Conservation (phyloP, 2,888 invertebrate species). For the Teinopalpus imperialis region DNA sequence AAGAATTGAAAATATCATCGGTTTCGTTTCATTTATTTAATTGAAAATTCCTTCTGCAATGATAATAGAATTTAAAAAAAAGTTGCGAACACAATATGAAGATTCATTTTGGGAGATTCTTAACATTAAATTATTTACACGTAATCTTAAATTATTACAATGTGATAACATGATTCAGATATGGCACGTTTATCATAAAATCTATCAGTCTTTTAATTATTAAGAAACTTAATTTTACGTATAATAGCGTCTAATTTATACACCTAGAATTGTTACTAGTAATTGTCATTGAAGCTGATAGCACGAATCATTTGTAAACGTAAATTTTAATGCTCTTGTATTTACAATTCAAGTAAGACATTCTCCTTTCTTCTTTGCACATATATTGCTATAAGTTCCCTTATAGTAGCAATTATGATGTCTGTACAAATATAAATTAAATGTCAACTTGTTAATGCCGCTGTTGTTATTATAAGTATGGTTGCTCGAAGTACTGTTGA, state of each 20-base stretch:
- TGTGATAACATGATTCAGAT: conserved; percentile 42
- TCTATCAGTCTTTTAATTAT: conserved; percentile 74
- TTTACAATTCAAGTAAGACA: background rate
- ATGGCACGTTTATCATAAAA: conserved; percentile 74
- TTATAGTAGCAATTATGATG: conserved; percentile 2
- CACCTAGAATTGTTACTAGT: background rate
- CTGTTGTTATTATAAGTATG: conserved; percentile 43
- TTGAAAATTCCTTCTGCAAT: no score
- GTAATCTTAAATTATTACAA: conserved; percentile 25
- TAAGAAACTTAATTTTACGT: conserved; percentile 21
- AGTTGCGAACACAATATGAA: background rate
- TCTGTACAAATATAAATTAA: conserved; percentile 13
- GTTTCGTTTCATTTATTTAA: no score
- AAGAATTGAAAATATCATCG: background rate
- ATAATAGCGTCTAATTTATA: conserved; percentile 8
- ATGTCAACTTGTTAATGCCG: conserved; percentile 63
- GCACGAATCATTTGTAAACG: no score
- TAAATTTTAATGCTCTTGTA: background rate
- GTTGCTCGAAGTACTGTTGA: conserved; percentile 41
- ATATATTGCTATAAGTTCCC: conserved; percentile 8
- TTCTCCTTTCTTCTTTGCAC: background rate
- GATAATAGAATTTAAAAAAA: no score
- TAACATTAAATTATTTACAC: conserved; percentile 26
- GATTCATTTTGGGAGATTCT: background rate
- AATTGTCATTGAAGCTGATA: no score